Percentiles rank a stretch among this genome's conserved stretches.
These are phyloP conservation scores for Perizoma flavofasciatum DNA, from an alignment of 2,888 invertebrate genomes.

Conservation along the genomic window DNA sequence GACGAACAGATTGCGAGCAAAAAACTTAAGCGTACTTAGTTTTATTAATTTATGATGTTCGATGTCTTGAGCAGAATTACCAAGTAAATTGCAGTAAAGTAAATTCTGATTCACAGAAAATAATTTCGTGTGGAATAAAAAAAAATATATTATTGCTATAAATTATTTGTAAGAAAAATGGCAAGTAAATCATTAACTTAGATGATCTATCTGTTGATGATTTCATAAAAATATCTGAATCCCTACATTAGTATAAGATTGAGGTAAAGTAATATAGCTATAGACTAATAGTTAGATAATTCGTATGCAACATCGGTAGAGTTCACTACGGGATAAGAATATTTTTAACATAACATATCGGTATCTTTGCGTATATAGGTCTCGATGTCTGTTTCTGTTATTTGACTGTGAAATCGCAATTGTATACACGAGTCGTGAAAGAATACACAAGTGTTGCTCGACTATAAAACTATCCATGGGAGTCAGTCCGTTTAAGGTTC, in stretches of 20 bases:
- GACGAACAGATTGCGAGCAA: conserved; percentile 29
- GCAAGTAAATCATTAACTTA: too few relatives aligned
- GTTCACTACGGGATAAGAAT: conserved; percentile 32
- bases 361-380: conserved; percentile 39
- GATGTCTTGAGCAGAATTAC: conserved; percentile 5
- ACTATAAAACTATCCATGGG: conserved; percentile 52
- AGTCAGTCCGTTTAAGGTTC: conserved; percentile 58
- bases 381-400: conserved; percentile 49
- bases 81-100: too few relatives aligned
- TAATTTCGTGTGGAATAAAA: too few relatives aligned
- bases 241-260: too few relatives aligned
- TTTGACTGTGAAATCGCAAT: conserved; percentile 61
- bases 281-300: not conserved
- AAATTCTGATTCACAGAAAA: too few relatives aligned
- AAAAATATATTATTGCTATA: too few relatives aligned
- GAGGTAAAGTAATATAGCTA: not conserved
- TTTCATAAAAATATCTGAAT: too few relatives aligned
- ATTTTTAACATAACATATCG: conserved; percentile 30
- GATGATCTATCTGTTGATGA: not conserved
- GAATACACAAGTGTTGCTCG: conserved; percentile 44
- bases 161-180: too few relatives aligned
- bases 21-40: conserved; percentile 28
- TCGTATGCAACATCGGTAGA: conserved; percentile 19
- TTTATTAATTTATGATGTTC: conserved; percentile 25
- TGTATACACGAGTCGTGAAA: conserved; percentile 48